Conservation (phyloP, 2,113 vertebrate species). For the Sphyrna mokarran region DNA sequence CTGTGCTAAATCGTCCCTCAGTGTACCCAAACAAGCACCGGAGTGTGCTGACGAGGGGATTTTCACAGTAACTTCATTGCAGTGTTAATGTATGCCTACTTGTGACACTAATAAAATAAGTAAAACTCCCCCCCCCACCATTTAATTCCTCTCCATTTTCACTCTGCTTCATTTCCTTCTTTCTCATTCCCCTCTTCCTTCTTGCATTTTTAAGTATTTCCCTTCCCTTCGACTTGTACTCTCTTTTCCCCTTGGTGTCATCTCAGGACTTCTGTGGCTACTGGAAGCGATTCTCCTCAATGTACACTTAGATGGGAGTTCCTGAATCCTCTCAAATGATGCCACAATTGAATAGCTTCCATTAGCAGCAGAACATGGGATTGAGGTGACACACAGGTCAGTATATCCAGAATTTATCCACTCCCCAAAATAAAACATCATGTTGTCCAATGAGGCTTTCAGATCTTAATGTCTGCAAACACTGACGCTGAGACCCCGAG, state of each 20-base stretch:
- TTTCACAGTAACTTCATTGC: no score
- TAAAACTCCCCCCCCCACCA: no score
- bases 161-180: not conserved
- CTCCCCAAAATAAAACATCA: no score
- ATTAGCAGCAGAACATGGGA: not conserved
- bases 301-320: conserved; percentile 32
- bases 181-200: not conserved
- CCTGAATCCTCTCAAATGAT: conserved; percentile 35
- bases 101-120: no score
- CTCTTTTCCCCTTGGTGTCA: not conserved
- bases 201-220: not conserved
- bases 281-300: not conserved
- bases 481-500: not conserved
- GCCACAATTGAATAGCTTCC: not conserved
- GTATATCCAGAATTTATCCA: not conserved
- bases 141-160: not conserved
- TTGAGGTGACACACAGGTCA: not conserved
- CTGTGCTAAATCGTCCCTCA: no score
- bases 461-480: not conserved
- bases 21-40: no score
- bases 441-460: no score
- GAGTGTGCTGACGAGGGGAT: no score
- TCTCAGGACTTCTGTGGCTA: not conserved
- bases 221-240: not conserved
- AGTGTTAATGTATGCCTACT: no score